phyloP scores from a whole-genome alignment of 1,140 invertebrate genomes.

The Mya arenaria region DNA sequence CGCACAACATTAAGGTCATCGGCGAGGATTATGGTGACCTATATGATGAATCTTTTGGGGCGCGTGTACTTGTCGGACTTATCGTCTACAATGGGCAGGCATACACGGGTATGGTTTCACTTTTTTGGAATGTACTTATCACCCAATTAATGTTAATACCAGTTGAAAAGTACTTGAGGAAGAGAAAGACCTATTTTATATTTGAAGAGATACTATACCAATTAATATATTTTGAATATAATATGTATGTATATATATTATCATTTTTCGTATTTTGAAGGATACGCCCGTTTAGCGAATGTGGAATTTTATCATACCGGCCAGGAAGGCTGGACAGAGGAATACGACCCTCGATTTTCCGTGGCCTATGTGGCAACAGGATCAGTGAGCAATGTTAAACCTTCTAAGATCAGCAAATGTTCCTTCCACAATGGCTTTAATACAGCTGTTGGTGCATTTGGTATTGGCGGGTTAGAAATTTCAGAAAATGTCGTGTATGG shows the following conservation, averaged over 20 bases:
- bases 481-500: conserved; percentile 67
- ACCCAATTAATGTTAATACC: neutral
- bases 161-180: neutral
- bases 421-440: conserved; percentile 73
- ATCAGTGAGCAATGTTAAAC: conserved; percentile 25
- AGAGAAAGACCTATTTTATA: neutral
- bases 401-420: conserved; percentile 66
- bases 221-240: no score
- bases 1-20: conserved; percentile 75
- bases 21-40: conserved; percentile 70
- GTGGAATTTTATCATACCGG: conserved; percentile 74
- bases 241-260: no score
- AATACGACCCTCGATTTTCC: conserved; percentile 73
- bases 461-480: conserved; percentile 58
- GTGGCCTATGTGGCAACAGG: conserved; percentile 68
- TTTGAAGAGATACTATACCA: neutral
- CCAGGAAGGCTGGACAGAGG: conserved; percentile 69
- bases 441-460: conserved; percentile 73
- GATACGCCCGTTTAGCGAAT: conserved; percentile 69
- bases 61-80: conserved; percentile 74
- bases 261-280: conserved; percentile 65
- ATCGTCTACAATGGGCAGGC: neutral
- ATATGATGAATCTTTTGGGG: conserved; percentile 73
- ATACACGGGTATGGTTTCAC: conserved; percentile 45
- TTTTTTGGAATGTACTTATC: no score